phyloP scores from a whole-genome alignment of 2,888 invertebrate genomes.

The Ceraclea dissimilis region DNA sequence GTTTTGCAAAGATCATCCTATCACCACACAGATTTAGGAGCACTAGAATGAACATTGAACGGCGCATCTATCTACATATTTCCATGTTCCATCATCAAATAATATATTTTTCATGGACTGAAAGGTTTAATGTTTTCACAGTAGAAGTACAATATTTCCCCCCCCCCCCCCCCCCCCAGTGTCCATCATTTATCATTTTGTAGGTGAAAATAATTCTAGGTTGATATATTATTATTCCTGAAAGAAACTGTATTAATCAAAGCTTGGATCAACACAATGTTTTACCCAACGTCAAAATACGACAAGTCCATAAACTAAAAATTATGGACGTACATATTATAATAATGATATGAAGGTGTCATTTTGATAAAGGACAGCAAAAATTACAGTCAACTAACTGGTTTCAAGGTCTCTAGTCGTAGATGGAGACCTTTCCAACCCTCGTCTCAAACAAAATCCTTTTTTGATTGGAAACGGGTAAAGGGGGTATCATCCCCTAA shows the following conservation, averaged over 20 bases:
- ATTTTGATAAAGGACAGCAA: neutral
- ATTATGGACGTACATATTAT: too few species aligned
- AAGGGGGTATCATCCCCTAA: conserved; percentile 1
- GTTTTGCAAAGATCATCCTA: too few species aligned
- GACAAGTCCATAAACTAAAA: neutral
- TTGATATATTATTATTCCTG: neutral
- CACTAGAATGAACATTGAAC: too few species aligned
- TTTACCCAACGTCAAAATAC: neutral
- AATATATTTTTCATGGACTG: too few species aligned
- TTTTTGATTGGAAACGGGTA: neutral
- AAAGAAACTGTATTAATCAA: neutral
- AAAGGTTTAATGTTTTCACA: too few species aligned
- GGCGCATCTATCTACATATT: too few species aligned
- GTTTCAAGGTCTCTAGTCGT: neutral
- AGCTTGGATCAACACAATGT: neutral
- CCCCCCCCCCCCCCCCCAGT: too few species aligned
- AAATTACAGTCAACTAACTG: neutral
- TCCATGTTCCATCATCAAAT: too few species aligned
- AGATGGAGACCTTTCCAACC: neutral
- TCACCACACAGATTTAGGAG: too few species aligned
- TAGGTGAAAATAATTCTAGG: too few species aligned
- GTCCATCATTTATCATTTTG: neutral
- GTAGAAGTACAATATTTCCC: too few species aligned
- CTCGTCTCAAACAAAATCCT: neutral
- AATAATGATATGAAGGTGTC: neutral